phyloP scores from a whole-genome alignment of 2,113 vertebrate species.

The Clarias magur region DNA sequence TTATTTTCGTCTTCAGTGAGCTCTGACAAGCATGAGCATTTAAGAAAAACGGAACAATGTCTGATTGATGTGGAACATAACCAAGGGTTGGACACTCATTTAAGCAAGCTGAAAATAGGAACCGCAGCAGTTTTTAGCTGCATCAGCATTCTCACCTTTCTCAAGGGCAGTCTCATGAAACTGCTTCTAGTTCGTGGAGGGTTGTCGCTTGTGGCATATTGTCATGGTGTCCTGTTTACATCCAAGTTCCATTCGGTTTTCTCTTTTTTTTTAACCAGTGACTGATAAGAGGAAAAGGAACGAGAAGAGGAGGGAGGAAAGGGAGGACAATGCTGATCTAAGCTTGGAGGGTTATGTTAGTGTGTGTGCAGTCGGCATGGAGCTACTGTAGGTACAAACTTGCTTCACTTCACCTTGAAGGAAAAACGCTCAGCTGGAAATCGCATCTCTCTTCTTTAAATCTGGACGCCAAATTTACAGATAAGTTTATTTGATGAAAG shows the following conservation, averaged over 20 bases:
- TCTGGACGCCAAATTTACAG: slow-evolving; percentile 1
- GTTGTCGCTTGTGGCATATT: slow-evolving; percentile 14
- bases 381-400: slow-evolving; percentile 14
- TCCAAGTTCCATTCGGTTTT: slow-evolving; percentile 32
- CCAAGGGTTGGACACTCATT: background rate
- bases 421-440: slow-evolving; percentile 8
- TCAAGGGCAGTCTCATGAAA: background rate
- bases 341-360: background rate
- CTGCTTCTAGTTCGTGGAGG: background rate
- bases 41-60: slow-evolving; percentile 8
- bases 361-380: background rate
- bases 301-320: slow-evolving; percentile 7
- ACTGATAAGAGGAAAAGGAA: slow-evolving; percentile 30
- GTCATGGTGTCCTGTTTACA: slow-evolving; percentile 31
- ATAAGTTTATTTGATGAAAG: slow-evolving; percentile 26
- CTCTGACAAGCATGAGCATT: background rate
- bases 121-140: background rate
- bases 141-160: slow-evolving; percentile 6
- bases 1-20: slow-evolving; percentile 28
- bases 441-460: slow-evolving; percentile 5
- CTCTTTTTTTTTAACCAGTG: slow-evolving; percentile 34
- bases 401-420: background rate
- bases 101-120: slow-evolving; percentile 7
- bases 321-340: slow-evolving; percentile 13
- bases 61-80: slow-evolving; percentile 1